Percentiles rank a stretch among this genome's conserved stretches.
Conservation (phyloP, 2,113 vertebrate species). For the Mustelus asterias region DNA sequence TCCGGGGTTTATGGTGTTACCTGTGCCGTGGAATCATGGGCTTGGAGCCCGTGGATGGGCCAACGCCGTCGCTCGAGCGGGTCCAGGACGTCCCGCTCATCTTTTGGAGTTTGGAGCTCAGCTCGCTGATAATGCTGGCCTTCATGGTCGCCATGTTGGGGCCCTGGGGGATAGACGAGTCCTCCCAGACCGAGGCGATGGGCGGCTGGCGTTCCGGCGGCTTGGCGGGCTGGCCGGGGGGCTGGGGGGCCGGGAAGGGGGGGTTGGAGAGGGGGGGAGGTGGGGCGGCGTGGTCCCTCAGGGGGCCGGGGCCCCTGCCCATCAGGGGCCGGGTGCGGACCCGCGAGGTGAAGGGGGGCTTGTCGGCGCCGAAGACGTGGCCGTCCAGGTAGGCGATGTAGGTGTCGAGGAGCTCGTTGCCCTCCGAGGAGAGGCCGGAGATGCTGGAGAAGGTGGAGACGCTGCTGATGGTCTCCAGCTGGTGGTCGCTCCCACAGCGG, state of each 20-base stretch:
- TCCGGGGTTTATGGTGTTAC: conserved; percentile 44
- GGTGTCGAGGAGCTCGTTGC: conserved; percentile 76
- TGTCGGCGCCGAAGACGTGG: conserved; percentile 74
- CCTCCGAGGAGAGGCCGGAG: conserved; percentile 58
- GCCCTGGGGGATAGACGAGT: conserved; percentile 44
- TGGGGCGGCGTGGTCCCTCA: neutral
- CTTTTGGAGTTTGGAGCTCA: conserved; percentile 85
- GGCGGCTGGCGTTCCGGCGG: conserved; percentile 43
- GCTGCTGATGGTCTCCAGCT: conserved; percentile 74
- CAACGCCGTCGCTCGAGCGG: conserved; percentile 50
- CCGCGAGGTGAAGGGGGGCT: conserved; percentile 57
- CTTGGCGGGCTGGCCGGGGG: conserved; percentile 43
- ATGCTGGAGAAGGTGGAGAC: conserved; percentile 62
- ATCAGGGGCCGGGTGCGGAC: conserved; percentile 45
- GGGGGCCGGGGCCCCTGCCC: neutral
- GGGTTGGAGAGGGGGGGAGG: conserved; percentile 44
- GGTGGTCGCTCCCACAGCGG: conserved; percentile 85
- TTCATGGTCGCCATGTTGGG: conserved; percentile 70
- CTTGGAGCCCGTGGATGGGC: neutral
- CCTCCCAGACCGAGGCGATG: conserved; percentile 47
- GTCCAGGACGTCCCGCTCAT: conserved; percentile 64
- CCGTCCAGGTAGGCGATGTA: conserved; percentile 86
- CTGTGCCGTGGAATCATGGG: conserved; percentile 57
- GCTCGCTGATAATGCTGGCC: conserved; percentile 82
- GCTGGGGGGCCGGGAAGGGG: conserved; percentile 48